Evolutionary conservation across 2,797 vertebrate species (phyloP).

Genomic region (Anabas testudineus): DNA sequence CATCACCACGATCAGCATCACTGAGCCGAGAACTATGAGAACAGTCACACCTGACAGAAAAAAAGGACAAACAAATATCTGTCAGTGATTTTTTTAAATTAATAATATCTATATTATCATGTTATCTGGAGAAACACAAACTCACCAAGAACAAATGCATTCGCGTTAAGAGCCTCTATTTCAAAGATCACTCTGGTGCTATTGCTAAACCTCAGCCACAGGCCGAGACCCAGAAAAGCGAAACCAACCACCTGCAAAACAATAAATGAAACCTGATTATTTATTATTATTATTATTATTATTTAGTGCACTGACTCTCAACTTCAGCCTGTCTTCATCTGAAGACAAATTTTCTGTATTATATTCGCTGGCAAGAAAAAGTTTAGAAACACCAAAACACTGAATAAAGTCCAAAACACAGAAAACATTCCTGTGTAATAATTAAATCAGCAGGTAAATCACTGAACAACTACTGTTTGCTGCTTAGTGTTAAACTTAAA

Average conservation of each 20-base stretch:
- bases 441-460: too few relatives aligned
- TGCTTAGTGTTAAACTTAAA: too few relatives aligned
- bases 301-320: too few relatives aligned
- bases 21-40: conserved; percentile 61
- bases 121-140: background rate
- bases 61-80: background rate
- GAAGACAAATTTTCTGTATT: too few relatives aligned
- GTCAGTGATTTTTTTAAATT: background rate
- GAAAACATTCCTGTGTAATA: too few relatives aligned
- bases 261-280: background rate
- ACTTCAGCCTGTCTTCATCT: too few relatives aligned
- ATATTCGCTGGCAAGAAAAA: too few relatives aligned
- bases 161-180: conserved; percentile 47
- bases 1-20: conserved; percentile 71
- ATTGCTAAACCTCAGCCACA: conserved; percentile 76
- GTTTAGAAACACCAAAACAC: too few relatives aligned
- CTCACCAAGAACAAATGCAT: conserved; percentile 71
- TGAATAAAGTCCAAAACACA: too few relatives aligned
- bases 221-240: conserved; percentile 62
- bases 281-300: too few relatives aligned
- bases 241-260: conserved; percentile 71
- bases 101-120: rapidly evolving
- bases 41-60: conserved; percentile 64
- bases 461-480: too few relatives aligned
- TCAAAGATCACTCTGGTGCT: conserved; percentile 66